These are phyloP conservation scores for Erpobdella octoculata DNA, from an alignment of 2,888 invertebrate genomes.

Conservation along the genomic window DNA sequence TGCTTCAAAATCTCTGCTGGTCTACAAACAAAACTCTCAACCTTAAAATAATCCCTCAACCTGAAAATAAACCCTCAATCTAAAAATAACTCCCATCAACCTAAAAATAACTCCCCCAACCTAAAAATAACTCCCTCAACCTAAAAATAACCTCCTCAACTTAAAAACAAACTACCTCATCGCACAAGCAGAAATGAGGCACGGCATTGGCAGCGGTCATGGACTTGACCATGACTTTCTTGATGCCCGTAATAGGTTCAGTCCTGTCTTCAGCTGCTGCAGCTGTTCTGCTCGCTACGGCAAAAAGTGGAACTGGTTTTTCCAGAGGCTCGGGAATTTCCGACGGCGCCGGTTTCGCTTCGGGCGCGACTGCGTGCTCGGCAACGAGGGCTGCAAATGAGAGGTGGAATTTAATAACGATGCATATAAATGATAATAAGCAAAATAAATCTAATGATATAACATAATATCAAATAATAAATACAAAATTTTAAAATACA, in stretches of 20 bases:
- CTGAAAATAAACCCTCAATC: not conserved
- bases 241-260: slow-evolving; percentile 59
- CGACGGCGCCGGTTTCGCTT: not conserved
- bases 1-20: not conserved
- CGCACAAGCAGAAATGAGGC: slow-evolving; percentile 85
- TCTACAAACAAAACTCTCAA: not conserved
- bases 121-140: not conserved
- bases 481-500: no score
- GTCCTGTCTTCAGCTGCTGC: slow-evolving; percentile 32
- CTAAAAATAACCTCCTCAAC: not conserved
- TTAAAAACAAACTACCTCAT: slow-evolving; percentile 60
- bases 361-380: not conserved
- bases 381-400: not conserved
- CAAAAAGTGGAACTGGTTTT: slow-evolving; percentile 13
- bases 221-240: slow-evolving; percentile 85
- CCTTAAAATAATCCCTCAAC: not conserved
- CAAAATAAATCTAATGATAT: no score
- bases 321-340: not conserved
- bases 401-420: not conserved
- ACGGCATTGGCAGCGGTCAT: slow-evolving; percentile 74
- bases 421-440: not conserved
- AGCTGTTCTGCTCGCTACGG: slow-evolving; percentile 26
- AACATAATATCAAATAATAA: no score
- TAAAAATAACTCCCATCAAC: not conserved
- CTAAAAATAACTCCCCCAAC: not conserved